Evolutionary conservation across 2,797 vertebrate species (phyloP).

Genomic region (Zenarchopterus dispar): DNA sequence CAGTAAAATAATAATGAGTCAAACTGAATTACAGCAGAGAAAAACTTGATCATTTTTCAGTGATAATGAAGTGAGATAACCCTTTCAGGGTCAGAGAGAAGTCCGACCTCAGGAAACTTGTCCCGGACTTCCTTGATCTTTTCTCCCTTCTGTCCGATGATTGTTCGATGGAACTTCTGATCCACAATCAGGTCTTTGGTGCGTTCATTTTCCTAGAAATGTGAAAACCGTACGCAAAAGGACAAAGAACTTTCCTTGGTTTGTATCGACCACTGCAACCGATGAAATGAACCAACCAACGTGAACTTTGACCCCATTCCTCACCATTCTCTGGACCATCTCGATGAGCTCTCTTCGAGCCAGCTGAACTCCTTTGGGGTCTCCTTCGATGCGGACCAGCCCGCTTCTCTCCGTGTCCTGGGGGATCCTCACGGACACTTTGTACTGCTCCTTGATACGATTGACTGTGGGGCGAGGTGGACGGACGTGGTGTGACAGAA

Average conservation of each 20-base stretch:
- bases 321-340: conserved; percentile 87
- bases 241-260: background rate
- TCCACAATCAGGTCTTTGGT: conserved; percentile 87
- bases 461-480: conserved; percentile 73
- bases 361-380: conserved; percentile 85
- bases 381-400: conserved; percentile 86
- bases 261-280: background rate
- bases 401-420: conserved; percentile 85
- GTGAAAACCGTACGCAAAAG: background rate
- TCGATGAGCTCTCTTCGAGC: conserved; percentile 85
- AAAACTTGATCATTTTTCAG: background rate
- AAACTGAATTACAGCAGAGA: background rate
- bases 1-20: background rate
- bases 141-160: conserved; percentile 87
- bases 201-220: conserved; percentile 82
- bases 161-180: conserved; percentile 85
- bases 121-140: conserved; percentile 86
- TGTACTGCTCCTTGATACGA: conserved; percentile 87
- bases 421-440: conserved; percentile 85
- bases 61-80: background rate
- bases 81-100: background rate
- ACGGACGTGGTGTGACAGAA: background rate
- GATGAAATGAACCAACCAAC: background rate
- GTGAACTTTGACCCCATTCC: conserved; percentile 30
- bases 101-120: conserved; percentile 85